Evolutionary conservation across 2,797 vertebrate genomes (phyloP).

Genomic region (Clarias platycephalus): DNA sequence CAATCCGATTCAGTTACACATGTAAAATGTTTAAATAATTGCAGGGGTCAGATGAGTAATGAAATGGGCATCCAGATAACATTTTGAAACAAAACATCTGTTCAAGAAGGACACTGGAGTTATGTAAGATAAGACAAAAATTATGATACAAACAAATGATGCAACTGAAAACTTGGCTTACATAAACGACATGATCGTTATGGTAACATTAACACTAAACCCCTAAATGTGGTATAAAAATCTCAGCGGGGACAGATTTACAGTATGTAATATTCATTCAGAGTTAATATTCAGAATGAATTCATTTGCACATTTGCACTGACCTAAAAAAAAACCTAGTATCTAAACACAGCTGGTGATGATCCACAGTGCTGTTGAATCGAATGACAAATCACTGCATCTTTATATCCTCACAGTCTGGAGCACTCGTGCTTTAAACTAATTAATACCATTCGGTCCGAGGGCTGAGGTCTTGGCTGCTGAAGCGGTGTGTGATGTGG

Average conservation of each 20-base stretch:
- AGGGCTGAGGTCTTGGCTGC: constrained; percentile 26
- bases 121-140: neutral
- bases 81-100: neutral
- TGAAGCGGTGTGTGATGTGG: constrained; percentile 42
- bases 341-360: constrained; percentile 27
- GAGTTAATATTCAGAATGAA: neutral
- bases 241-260: neutral
- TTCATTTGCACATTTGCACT: neutral
- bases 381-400: constrained; percentile 21
- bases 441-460: constrained; percentile 31
- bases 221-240: neutral
- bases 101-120: neutral
- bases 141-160: neutral
- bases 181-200: neutral
- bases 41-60: neutral
- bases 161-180: neutral
- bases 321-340: neutral
- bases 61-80: neutral
- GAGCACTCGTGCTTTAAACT: constrained; percentile 7
- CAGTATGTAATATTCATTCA: neutral
- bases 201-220: neutral
- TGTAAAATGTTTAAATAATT: neutral
- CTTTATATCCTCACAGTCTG: constrained; percentile 7
- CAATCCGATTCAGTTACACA: neutral
- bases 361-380: constrained; percentile 10